Conservation (phyloP, 2,797 vertebrate species). For the Erithacus rubecula region DNA sequence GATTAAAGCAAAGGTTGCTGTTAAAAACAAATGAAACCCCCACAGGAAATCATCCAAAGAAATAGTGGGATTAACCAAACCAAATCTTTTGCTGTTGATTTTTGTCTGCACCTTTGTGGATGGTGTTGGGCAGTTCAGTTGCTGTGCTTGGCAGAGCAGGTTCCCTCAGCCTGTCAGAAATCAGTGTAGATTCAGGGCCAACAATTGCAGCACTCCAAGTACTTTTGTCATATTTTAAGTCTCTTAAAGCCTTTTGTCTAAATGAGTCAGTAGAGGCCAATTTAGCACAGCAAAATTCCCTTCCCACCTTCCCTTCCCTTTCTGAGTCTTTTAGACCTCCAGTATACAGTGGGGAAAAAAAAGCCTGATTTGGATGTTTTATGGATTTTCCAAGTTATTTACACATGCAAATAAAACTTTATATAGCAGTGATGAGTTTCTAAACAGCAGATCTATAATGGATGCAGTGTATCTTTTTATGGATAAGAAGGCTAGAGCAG, state of each 20-base stretch:
- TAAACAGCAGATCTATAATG: slow-evolving; percentile 17
- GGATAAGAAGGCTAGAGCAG: slow-evolving; percentile 12
- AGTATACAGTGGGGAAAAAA: slow-evolving; percentile 3
- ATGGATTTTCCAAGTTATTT: slow-evolving; percentile 54
- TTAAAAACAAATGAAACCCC: background rate
- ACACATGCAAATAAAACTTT: slow-evolving; percentile 38
- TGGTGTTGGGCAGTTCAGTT: background rate
- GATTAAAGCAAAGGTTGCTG: background rate
- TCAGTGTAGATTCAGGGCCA: slow-evolving; percentile 58
- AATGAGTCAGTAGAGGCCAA: background rate
- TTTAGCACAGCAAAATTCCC: background rate
- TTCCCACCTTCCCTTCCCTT: background rate
- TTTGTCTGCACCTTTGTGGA: background rate
- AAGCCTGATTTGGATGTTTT: slow-evolving; percentile 26
- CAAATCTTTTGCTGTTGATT: background rate
- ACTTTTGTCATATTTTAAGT: slow-evolving; percentile 1
- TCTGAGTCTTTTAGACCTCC: slow-evolving; percentile 31
- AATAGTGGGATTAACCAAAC: background rate
- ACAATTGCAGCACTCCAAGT: slow-evolving; percentile 49
- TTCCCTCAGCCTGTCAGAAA: slow-evolving; percentile 11
- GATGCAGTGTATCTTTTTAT: slow-evolving; percentile 52
- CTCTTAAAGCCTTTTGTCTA: slow-evolving; percentile 54
- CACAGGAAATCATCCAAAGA: background rate
- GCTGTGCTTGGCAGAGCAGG: slow-evolving; percentile 48
- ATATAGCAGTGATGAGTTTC: slow-evolving; percentile 43